Evolutionary conservation across 1,140 invertebrate species (phyloP), one percentile per base, ranked within the genome.

Genomic region (Druon quercuslanigerum): DNA sequence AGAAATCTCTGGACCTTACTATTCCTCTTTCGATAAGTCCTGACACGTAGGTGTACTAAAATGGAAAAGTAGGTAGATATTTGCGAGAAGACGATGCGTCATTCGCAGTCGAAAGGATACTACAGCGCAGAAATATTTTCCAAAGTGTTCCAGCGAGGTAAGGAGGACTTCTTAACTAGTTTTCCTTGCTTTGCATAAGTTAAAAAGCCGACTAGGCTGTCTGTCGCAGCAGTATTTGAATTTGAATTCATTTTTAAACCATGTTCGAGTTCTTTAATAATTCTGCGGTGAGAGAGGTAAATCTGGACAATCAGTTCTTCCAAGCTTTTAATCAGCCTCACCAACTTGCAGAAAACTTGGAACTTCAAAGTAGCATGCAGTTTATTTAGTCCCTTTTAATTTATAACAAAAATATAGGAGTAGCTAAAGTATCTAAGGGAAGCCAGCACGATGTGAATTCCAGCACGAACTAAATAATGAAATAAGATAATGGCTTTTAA

Each of bases 91-190:
- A 73, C 66, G 50, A 79, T 74, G 66, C 77, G 81, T 83, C 79
- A 80, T 72, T 46, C 17, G 71, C 82, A 80, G 77, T 72, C 74
- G 51, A 79, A 79, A 77, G 56, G 75, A 80, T 73, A 80, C 80
- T 56, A 71, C 79, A 74, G 75, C 71, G 66, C 50, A 57, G 75
- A 80, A 80, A 80, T 80, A 83, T 79, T 83, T 83, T 79, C 73
- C 74, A 60, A 77, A 83, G 73, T 79, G 75, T 70, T 77, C 74
- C 71, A 76, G 71, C 51, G 20, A 66, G 60, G 60, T 25, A 46
- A 66, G 74, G 51, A 74, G 72, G 71, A 79, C 77, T 83, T 80
- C 76, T 80, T 77, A 80, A 83, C 77, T 79, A 83, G 82, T 83
- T 83, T 80, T 76, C 70, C 51, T 52, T 40, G 19, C 8, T 51